Conservation (phyloP, 2,888 invertebrate species). For the Drosophila fulvimacula region DNA sequence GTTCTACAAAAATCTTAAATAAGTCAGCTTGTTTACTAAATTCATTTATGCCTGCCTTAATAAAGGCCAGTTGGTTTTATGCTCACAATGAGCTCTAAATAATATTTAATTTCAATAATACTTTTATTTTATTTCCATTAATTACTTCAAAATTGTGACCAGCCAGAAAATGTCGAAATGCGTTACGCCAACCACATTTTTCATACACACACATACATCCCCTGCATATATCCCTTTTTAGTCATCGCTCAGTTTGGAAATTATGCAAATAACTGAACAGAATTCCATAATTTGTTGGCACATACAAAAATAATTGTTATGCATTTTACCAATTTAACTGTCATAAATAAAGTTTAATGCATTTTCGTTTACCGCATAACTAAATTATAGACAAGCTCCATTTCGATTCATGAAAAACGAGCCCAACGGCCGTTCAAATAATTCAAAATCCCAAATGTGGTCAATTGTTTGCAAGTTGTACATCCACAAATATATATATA, state of each 20-base stretch:
- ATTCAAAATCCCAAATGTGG: conserved; percentile 55
- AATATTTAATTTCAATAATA: background rate
- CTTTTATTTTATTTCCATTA: background rate
- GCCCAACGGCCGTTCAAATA: conserved; percentile 31
- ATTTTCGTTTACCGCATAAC: conserved; percentile 61
- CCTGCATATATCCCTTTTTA: background rate
- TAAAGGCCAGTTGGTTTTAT: no score
- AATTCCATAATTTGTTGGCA: conserved; percentile 20
- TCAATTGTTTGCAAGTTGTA: conserved; percentile 56
- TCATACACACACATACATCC: background rate
- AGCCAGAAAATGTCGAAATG: no score
- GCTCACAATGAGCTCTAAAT: background rate
- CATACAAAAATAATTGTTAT: conserved; percentile 27
- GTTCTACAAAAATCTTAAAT: background rate
- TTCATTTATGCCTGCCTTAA: background rate
- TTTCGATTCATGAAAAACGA: conserved; percentile 31
- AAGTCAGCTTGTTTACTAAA: background rate
- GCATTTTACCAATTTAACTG: conserved; percentile 56
- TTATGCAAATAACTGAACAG: conserved; percentile 23
- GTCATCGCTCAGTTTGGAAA: conserved; percentile 20
- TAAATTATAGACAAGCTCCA: conserved; percentile 60
- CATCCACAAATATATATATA: background rate
- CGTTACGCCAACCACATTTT: background rate
- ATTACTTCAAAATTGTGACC: background rate
- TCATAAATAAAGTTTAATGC: conserved; percentile 59